Percentiles rank a stretch among this genome's conserved stretches.
These are phyloP conservation scores for Pandion haliaetus DNA, from an alignment of 2,113 vertebrate genomes.

Conservation along the genomic window DNA sequence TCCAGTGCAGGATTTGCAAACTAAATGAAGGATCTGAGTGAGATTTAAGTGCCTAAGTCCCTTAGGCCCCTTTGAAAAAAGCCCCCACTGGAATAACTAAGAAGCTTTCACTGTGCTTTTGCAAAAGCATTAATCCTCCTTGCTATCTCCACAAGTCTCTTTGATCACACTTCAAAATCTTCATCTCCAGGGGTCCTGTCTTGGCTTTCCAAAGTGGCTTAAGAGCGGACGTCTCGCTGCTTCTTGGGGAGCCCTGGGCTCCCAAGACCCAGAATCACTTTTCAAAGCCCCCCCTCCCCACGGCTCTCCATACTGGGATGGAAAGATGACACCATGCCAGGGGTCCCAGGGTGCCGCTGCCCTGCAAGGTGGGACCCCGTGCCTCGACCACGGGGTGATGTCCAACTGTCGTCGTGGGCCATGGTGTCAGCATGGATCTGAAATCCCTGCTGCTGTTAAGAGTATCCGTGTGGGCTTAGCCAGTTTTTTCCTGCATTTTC, in stretches of 20 bases:
- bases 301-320: rapidly evolving
- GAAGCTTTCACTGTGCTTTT: not conserved
- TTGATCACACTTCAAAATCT: conserved; percentile 43
- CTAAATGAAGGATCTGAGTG: conserved; percentile 6
- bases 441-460: not conserved
- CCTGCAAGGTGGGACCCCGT: not conserved
- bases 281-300: rapidly evolving
- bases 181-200: not conserved
- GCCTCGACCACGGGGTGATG: rapidly evolving
- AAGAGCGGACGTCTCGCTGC: not conserved
- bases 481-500: not conserved
- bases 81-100: not conserved
- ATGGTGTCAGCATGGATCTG: not conserved
- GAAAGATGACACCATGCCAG: not conserved
- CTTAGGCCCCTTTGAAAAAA: not conserved
- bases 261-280: not conserved
- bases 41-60: conserved; percentile 38
- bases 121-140: conserved; percentile 12
- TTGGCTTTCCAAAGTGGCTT: not conserved
- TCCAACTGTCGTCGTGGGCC: rapidly evolving
- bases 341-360: not conserved
- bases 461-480: rapidly evolving
- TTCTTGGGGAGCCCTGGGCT: not conserved
- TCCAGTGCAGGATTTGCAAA: not conserved
- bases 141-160: not conserved